These are phyloP conservation scores for Urophycis tenuis DNA, from an alignment of 2,797 vertebrate species.

Conservation along the genomic window DNA sequence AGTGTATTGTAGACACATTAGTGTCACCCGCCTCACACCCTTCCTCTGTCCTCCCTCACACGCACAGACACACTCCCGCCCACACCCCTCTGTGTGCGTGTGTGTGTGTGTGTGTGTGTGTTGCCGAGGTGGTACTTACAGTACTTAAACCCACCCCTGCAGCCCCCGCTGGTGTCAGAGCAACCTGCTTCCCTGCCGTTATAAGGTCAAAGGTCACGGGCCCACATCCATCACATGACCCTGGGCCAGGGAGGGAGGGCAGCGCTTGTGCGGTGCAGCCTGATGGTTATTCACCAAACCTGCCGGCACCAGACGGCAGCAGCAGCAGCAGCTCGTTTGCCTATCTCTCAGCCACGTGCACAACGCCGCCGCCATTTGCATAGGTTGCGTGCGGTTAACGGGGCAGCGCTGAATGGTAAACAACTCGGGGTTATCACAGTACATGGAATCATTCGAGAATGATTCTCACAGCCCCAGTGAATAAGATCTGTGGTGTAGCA, in stretches of 20 bases:
- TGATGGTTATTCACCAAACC: not conserved
- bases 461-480: not conserved
- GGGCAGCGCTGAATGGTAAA: not conserved
- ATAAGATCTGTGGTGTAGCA: not conserved
- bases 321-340: not conserved
- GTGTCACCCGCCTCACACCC: slow-evolving; percentile 9
- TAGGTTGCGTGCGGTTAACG: not conserved
- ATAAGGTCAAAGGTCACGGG: slow-evolving; percentile 48
- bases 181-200: slow-evolving; percentile 26
- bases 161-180: slow-evolving; percentile 9
- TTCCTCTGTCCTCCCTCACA: slow-evolving; percentile 1
- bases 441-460: not conserved
- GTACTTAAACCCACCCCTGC: slow-evolving; percentile 27
- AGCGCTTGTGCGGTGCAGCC: slow-evolving; percentile 2
- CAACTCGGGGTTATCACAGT: not conserved
- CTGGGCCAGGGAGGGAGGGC: slow-evolving; percentile 37
- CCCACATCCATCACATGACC: slow-evolving; percentile 48
- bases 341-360: not conserved
- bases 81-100: slow-evolving; percentile 38
- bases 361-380: not conserved
- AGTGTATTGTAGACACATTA: slow-evolving; percentile 57
- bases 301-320: too few species aligned
- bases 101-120: slow-evolving; percentile 6
- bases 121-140: slow-evolving; percentile 52
- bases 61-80: not conserved